Conservation (phyloP, 2,797 vertebrate genomes). For the Micrastur ruficollis region DNA sequence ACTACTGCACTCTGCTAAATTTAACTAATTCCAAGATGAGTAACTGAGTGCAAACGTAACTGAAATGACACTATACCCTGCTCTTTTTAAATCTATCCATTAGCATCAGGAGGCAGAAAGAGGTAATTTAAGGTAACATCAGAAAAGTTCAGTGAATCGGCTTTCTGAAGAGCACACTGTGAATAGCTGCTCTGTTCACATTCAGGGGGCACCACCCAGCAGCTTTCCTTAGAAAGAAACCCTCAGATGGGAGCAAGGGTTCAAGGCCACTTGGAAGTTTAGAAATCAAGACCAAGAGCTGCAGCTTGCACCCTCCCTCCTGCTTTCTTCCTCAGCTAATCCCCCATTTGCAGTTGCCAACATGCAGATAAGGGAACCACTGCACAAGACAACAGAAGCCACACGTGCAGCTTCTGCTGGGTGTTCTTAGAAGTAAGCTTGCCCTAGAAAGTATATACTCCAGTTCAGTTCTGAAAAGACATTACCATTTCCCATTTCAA, state of each 20-base stretch:
- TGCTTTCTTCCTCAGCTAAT: neutral
- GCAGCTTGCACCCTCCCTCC: neutral
- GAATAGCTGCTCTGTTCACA: neutral
- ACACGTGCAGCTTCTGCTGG: neutral
- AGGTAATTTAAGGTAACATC: conserved; percentile 40
- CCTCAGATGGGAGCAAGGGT: neutral
- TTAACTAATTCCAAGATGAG: neutral
- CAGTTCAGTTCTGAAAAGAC: neutral
- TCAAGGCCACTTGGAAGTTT: neutral
- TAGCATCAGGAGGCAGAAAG: neutral
- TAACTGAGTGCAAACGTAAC: neutral
- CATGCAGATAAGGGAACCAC: neutral
- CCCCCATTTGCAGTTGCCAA: neutral
- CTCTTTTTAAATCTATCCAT: neutral
- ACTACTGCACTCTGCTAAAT: neutral
- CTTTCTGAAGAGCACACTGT: neutral
- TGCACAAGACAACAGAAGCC: neutral
- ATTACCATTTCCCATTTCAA: neutral
- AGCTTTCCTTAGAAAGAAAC: neutral
- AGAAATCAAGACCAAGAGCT: neutral
- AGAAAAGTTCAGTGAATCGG: neutral
- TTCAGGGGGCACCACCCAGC: neutral
- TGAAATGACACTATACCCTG: neutral
- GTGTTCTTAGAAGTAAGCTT: neutral
- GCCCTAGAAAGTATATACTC: neutral